Evolutionary conservation across 2,797 vertebrate species (phyloP).

Genomic region (Centroberyx gerrardi): DNA sequence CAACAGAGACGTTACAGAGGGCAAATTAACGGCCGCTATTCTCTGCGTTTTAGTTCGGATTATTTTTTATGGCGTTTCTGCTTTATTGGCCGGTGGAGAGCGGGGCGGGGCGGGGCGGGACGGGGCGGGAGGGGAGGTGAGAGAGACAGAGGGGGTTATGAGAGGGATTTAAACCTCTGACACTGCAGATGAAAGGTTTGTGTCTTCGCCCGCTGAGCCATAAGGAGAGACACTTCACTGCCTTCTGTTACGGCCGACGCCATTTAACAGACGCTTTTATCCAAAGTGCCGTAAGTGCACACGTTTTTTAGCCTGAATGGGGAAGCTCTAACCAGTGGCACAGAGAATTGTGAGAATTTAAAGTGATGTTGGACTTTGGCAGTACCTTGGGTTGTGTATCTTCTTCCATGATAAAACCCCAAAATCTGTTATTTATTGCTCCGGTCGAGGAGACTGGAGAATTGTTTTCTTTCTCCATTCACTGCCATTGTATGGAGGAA

Average conservation of each 20-base stretch:
- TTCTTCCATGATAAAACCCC: too few relatives aligned
- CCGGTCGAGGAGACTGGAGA: too few relatives aligned
- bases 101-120: not conserved
- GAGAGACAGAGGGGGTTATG: conserved; percentile 13
- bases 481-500: too few relatives aligned
- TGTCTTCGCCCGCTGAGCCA: not conserved
- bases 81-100: conserved; percentile 19
- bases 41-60: conserved; percentile 12
- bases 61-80: conserved; percentile 23
- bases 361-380: too few relatives aligned
- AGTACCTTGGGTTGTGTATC: too few relatives aligned
- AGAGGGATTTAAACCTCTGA: conserved; percentile 14
- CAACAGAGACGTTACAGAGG: conserved; percentile 58
- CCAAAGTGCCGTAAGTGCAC: not conserved
- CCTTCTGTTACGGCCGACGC: not conserved
- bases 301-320: not conserved
- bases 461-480: too few relatives aligned
- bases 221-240: not conserved
- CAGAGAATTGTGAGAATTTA: too few relatives aligned
- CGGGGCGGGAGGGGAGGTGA: too few relatives aligned
- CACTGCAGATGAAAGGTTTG: conserved; percentile 2
- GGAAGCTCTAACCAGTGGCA: too few relatives aligned
- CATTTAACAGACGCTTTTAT: conserved; percentile 15
- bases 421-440: too few relatives aligned
- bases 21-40: conserved; percentile 38